Evolutionary conservation across 2,888 invertebrate genomes (phyloP).

Genomic region (Onthophagus sagittarius): DNA sequence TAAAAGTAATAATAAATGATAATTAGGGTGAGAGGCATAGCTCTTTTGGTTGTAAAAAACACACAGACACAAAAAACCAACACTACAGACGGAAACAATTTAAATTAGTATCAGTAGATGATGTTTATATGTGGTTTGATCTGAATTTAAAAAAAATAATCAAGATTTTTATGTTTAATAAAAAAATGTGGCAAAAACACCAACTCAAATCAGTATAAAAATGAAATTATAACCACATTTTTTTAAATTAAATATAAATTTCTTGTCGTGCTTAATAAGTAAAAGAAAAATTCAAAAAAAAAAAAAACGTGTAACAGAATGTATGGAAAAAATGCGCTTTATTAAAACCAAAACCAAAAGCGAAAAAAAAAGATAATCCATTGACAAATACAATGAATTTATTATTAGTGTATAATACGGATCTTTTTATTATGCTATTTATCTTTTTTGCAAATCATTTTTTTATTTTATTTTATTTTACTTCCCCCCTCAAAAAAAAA

Average conservation of each 20-base stretch:
- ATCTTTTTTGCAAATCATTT: background rate
- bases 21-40: constrained; percentile 29
- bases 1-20: constrained; percentile 27
- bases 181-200: background rate
- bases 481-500: background rate
- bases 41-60: constrained; percentile 39
- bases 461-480: too few relatives aligned
- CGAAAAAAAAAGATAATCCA: constrained; percentile 44
- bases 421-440: constrained; percentile 22
- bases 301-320: constrained; percentile 32
- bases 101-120: constrained; percentile 40
- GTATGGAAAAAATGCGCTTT: background rate
- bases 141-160: constrained; percentile 37
- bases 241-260: background rate
- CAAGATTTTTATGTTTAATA: background rate
- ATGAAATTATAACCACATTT: too few relatives aligned
- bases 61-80: constrained; percentile 1
- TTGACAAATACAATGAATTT: constrained; percentile 52
- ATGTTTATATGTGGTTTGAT: constrained; percentile 39
- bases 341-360: constrained; percentile 27
- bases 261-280: constrained; percentile 11
- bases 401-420: constrained; percentile 43
- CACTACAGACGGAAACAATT: too few relatives aligned
- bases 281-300: constrained; percentile 24
- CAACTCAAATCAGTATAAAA: too few relatives aligned